These are phyloP conservation scores for Crypturellus undulatus DNA, from an alignment of 2,113 vertebrate species.

Conservation along the genomic window DNA sequence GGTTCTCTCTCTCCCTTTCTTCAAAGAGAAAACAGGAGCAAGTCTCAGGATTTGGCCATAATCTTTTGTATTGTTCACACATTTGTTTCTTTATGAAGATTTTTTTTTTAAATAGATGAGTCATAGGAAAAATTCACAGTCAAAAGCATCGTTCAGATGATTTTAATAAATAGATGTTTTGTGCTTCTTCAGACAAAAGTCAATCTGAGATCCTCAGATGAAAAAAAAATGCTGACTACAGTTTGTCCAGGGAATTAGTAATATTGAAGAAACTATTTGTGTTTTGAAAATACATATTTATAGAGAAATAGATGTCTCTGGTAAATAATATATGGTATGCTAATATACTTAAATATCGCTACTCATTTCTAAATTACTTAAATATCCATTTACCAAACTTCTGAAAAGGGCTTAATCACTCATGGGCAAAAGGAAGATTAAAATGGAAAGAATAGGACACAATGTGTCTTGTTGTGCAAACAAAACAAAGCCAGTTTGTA, in stretches of 20 bases:
- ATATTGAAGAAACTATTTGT: constrained; percentile 16
- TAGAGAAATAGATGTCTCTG: constrained; percentile 14
- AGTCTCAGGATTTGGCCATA: not conserved
- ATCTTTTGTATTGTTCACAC: not conserved
- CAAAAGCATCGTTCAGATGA: not conserved
- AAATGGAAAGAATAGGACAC: constrained; percentile 46
- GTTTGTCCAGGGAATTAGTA: constrained; percentile 23
- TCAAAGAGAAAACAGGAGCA: not conserved
- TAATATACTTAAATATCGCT: constrained; percentile 44
- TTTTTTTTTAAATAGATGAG: not conserved
- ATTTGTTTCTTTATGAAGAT: not conserved
- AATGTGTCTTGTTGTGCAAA: constrained; percentile 35
- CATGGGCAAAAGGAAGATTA: constrained; percentile 35
- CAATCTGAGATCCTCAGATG: not conserved
- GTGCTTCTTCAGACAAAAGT: not conserved
- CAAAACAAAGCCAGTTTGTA: constrained; percentile 37
- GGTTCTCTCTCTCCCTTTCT: not conserved
- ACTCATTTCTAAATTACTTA: constrained; percentile 47
- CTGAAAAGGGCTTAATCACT: constrained; percentile 37
- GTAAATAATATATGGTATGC: constrained; percentile 47
- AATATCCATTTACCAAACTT: constrained; percentile 57
- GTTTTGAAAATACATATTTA: constrained; percentile 39
- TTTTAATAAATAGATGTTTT: not conserved
- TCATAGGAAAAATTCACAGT: not conserved
- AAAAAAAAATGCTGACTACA: not conserved